Percentiles rank a stretch among this genome's conserved stretches.
phyloP scores from a whole-genome alignment of 1,140 invertebrate species.

The Ridgeia piscesae region DNA sequence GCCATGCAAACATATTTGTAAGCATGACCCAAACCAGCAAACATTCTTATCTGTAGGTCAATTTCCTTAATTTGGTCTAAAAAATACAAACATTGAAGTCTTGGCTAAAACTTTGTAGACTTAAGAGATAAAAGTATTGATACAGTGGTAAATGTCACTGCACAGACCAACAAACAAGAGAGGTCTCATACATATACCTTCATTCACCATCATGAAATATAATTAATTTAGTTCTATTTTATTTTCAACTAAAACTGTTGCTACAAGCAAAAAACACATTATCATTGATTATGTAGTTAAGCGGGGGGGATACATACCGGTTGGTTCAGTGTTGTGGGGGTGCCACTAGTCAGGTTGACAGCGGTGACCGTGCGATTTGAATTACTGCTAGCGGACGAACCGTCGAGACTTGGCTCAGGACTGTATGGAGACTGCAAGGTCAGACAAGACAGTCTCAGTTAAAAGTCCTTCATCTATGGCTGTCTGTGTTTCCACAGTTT shows the following conservation, averaged over 20 bases:
- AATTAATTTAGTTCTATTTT: too few relatives aligned
- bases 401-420: conserved; percentile 36
- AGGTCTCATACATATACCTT: background rate
- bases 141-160: background rate
- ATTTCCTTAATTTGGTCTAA: background rate
- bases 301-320: conserved; percentile 11
- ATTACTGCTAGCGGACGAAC: conserved; percentile 1
- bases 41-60: background rate
- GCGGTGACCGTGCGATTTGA: background rate
- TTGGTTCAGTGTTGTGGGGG: conserved; percentile 1
- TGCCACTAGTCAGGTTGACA: background rate
- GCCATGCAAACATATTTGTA: too few relatives aligned
- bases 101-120: background rate
- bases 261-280: background rate
- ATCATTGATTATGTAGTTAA: too few relatives aligned
- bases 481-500: too few relatives aligned
- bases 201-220: too few relatives aligned
- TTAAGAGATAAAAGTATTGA: background rate
- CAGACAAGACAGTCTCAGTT: background rate
- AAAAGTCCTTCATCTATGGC: background rate
- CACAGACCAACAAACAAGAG: background rate
- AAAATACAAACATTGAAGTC: background rate
- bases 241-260: background rate
- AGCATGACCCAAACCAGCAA: background rate
- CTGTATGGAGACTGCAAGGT: conserved; percentile 43